phyloP scores from a whole-genome alignment of 2,113 vertebrate genomes.

The Callocephalon fimbriatum region DNA sequence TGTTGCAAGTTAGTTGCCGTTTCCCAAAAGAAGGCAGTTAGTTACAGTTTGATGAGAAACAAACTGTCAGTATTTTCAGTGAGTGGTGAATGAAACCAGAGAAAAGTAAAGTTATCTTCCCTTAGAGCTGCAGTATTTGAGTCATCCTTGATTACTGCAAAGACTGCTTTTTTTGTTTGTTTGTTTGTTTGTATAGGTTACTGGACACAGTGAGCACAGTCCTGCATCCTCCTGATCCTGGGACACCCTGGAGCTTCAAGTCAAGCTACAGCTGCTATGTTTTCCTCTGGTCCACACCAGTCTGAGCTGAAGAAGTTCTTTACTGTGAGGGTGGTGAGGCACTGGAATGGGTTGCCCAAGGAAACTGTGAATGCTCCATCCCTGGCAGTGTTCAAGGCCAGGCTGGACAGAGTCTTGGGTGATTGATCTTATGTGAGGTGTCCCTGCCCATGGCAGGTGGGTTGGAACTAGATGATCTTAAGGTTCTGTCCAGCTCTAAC shows the following conservation, averaged over 20 bases:
- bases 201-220: neutral
- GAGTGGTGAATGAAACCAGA: neutral
- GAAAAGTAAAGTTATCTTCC: neutral
- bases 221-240: neutral
- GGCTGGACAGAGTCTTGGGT: neutral
- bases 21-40: neutral
- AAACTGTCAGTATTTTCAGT: neutral
- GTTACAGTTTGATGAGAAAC: neutral
- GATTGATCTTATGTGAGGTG: neutral
- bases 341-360: neutral
- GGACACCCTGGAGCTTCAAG: neutral
- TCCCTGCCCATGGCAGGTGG: neutral
- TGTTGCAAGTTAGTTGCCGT: neutral
- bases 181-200: neutral
- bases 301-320: neutral
- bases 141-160: neutral
- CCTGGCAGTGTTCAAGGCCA: neutral
- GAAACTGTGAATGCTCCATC: neutral
- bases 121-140: neutral
- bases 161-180: neutral
- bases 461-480: neutral
- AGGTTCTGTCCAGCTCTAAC: neutral
- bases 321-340: neutral
- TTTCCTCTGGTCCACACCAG: fast-evolving
- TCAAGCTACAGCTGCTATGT: neutral